phyloP scores from a whole-genome alignment of 2,888 invertebrate genomes.

The Drosophila pegasa region DNA sequence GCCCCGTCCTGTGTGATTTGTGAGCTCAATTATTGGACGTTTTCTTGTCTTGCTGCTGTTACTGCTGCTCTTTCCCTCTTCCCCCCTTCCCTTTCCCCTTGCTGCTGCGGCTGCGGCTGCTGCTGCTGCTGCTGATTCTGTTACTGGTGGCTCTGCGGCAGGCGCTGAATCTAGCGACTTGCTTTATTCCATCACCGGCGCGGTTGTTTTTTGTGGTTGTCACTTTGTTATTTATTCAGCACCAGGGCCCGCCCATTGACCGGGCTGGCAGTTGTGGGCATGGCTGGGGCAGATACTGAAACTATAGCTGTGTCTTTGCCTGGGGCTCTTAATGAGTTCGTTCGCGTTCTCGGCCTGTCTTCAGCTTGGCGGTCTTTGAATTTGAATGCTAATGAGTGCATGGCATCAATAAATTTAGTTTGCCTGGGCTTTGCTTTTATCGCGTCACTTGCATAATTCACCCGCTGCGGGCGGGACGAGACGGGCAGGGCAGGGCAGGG shows the following conservation, averaged over 20 bases:
- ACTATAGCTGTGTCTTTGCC: constrained; percentile 20
- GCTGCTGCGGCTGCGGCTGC: not conserved
- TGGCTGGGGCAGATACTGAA: constrained; percentile 11
- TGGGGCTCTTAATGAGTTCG: constrained; percentile 73
- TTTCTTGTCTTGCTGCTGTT: constrained; percentile 54
- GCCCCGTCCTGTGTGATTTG: constrained; percentile 71
- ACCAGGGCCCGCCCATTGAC: constrained; percentile 68
- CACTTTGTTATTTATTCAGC: constrained; percentile 80
- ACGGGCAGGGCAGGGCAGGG: not conserved
- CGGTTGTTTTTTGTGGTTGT: constrained; percentile 80
- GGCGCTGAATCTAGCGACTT: constrained; percentile 6
- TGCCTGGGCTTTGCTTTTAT: constrained; percentile 77
- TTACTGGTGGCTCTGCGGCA: constrained; percentile 1
- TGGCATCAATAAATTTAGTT: constrained; percentile 81
- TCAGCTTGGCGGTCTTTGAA: constrained; percentile 61
- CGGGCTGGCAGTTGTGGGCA: constrained; percentile 41
- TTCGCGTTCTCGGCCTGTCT: constrained; percentile 49
- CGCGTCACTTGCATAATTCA: constrained; percentile 80
- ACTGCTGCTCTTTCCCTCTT: not conserved
- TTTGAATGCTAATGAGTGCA: constrained; percentile 81
- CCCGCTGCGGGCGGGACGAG: constrained; percentile 43
- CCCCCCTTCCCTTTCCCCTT: too few species aligned
- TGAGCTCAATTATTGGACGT: constrained; percentile 78
- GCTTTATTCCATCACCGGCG: constrained; percentile 51
- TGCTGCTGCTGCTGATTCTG: not conserved